Evolutionary conservation across 1,140 invertebrate genomes (phyloP).

Genomic region (Drosophila malerkotliana): DNA sequence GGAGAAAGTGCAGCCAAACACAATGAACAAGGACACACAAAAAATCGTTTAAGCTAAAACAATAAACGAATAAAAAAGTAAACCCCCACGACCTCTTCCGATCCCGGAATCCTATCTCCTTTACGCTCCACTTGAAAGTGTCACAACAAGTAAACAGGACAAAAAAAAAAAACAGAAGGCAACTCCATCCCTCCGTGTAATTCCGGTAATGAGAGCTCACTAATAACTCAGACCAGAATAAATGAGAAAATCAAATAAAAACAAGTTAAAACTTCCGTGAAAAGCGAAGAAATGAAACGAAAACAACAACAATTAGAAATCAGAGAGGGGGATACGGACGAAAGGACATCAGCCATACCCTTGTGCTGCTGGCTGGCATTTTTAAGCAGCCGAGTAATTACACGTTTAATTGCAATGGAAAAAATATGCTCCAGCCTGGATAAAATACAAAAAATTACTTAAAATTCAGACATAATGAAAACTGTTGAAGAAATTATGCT

Average conservation of each 20-base stretch:
- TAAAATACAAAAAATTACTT: constrained; percentile 57
- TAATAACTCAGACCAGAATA: constrained; percentile 80
- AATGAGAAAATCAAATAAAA: constrained; percentile 83
- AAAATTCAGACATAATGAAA: constrained; percentile 80
- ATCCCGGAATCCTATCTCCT: constrained; percentile 10
- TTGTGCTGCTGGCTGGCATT: constrained; percentile 53
- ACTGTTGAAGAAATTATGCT: constrained; percentile 80
- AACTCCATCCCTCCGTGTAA: background rate
- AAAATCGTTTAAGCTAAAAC: constrained; percentile 48
- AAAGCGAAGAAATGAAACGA: constrained; percentile 47
- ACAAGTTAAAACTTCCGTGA: constrained; percentile 70
- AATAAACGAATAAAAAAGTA: constrained; percentile 41
- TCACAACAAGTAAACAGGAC: constrained; percentile 55
- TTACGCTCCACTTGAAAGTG: constrained; percentile 66
- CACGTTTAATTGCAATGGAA: constrained; percentile 81
- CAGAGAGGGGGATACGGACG: constrained; percentile 5
- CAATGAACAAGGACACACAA: constrained; percentile 14
- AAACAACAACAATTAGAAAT: constrained; percentile 66
- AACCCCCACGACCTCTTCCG: constrained; percentile 14
- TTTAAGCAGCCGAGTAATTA: constrained; percentile 79
- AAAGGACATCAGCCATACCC: constrained; percentile 21
- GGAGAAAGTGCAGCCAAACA: background rate
- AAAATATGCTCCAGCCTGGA: constrained; percentile 51
- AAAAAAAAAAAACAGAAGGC: background rate
- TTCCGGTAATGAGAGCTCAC: constrained; percentile 49